Evolutionary conservation across 1,140 invertebrate species (phyloP), one percentile per base, ranked within the genome.

Genomic region (Cherax destructor): DNA sequence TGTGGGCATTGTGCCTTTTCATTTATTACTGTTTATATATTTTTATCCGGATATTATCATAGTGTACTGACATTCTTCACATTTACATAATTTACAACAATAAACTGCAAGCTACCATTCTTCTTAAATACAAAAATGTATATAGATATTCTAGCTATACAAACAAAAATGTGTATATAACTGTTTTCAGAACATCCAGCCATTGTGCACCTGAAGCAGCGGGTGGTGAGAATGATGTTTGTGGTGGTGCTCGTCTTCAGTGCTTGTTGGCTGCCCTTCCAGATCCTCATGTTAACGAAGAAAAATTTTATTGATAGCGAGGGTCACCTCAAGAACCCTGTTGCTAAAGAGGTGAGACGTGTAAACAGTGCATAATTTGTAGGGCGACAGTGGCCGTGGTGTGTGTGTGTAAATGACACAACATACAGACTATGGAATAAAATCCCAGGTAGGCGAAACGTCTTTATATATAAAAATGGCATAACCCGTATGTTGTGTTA

Each of bases 181-280:
- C 30, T 41, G 30, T 41, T 41, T 41, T 78, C 90, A 93, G 92
- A 92, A 47, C 87, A 91, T 65, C 85, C 90, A 1, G 90, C 76
- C 41, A 86, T 87, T 6, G 24, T 79, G 10, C 69, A 92, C 83
- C 85, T 52, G 50, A 93, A 91, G 61, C 90, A 86, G 95, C 95
- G 72, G 95, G 96, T 97, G 1, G 96, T 97, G 47, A 96, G 95
- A 93, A 96, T 96, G n/a, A 95, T 97, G 18, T 96, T 97, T 91
- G 95, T 96, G 30, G 95, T 97, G 2, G 95, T 97, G 1, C 83
- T 97, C 10, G 95, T 95, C 0, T 97, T 97, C 88, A 95, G 96
- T 5, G 93, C 96, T 3, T 96, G 97, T 93, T 95, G 97, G 87
- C 92, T 97, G 21, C 97, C 97, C 2, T 97, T 97, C 24, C 92